Evolutionary conservation across 2,113 vertebrate genomes (phyloP).

Genomic region (Apus apus): DNA sequence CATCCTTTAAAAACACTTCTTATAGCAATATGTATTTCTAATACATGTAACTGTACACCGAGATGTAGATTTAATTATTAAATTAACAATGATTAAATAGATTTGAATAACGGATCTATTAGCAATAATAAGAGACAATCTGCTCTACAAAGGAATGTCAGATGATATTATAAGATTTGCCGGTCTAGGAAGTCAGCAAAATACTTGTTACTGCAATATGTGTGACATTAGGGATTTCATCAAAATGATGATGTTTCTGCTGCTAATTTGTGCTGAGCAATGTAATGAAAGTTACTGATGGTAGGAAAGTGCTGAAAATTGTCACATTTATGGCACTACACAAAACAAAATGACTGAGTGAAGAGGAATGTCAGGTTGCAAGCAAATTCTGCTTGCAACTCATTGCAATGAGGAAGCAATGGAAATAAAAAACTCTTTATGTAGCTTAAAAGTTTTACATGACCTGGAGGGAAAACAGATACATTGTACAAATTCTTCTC

Average conservation of each 20-base stretch:
- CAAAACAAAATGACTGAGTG: background rate
- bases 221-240: conserved; percentile 6
- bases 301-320: conserved; percentile 22
- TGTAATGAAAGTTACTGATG: conserved; percentile 13
- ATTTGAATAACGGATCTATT: background rate
- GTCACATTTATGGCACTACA: background rate
- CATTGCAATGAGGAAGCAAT: background rate
- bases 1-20: background rate
- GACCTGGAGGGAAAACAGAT: background rate
- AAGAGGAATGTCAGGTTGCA: background rate
- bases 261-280: conserved; percentile 51
- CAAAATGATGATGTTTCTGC: conserved; percentile 18
- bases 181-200: conserved; percentile 20
- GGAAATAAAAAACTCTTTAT: background rate
- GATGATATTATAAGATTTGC: background rate
- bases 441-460: background rate
- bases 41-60: background rate
- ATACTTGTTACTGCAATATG: background rate
- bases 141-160: background rate
- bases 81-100: background rate
- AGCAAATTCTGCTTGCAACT: background rate
- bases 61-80: background rate
- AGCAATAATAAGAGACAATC: background rate
- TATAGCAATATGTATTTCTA: background rate
- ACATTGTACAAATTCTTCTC: background rate